A percentile compares a stretch with the other conserved stretches of the same genome.
Evolutionary conservation across 2,888 invertebrate species (phyloP).

Genomic region (Amblyteles armatorius): DNA sequence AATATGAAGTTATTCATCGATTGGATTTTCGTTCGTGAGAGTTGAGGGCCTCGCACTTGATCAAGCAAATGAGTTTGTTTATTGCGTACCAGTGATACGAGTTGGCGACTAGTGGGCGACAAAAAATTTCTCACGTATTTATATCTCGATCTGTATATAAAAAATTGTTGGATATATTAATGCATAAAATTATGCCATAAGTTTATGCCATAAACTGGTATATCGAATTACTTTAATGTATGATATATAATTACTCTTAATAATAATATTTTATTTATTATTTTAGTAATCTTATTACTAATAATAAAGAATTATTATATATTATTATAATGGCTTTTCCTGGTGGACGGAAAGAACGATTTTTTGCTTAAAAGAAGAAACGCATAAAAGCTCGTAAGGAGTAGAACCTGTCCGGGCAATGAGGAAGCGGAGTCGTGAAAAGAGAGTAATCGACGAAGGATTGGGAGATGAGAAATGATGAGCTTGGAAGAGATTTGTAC

Average conservation of each 20-base stretch:
- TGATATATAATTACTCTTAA: too few relatives aligned
- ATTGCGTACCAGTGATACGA: not conserved
- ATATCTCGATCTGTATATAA: not conserved
- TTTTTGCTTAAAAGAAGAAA: not conserved
- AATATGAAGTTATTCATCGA: not conserved
- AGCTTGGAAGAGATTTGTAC: slow-evolving; percentile 7
- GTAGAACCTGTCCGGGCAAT: not conserved
- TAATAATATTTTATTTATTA: too few relatives aligned
- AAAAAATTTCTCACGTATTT: not conserved
- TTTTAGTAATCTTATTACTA: too few relatives aligned
- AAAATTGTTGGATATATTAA: too few relatives aligned
- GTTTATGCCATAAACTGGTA: too few relatives aligned
- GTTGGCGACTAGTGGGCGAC: not conserved
- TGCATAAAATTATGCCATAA: too few relatives aligned
- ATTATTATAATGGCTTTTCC: too few relatives aligned
- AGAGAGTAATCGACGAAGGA: slow-evolving; percentile 27
- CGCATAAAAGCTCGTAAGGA: not conserved
- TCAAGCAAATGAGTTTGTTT: not conserved
- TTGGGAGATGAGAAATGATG: slow-evolving; percentile 25
- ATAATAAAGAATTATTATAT: too few relatives aligned
- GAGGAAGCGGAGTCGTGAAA: slow-evolving; percentile 1
- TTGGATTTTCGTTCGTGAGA: not conserved
- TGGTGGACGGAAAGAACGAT: too few relatives aligned
- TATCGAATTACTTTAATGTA: too few relatives aligned
- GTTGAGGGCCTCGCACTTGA: not conserved